A percentile compares a stretch with the other conserved stretches of the same genome.
Conservation (phyloP, 2,888 invertebrate genomes). For the Eupeodes latifasciatus region DNA sequence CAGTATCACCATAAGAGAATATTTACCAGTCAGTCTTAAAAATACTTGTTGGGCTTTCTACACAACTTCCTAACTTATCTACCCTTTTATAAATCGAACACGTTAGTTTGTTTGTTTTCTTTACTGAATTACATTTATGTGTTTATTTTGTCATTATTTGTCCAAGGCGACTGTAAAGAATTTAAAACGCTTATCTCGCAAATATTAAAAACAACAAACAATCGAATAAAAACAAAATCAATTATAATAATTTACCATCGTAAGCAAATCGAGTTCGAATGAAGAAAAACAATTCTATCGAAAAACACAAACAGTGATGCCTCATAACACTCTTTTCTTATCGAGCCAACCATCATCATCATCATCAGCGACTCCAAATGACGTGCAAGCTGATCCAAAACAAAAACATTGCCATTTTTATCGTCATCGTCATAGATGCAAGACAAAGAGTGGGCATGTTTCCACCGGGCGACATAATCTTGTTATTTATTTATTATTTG, state of each 20-base stretch:
- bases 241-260: neutral
- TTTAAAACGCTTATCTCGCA: neutral
- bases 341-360: conserved; percentile 7
- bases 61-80: neutral
- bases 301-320: conserved; percentile 14
- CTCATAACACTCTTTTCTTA: conserved; percentile 14
- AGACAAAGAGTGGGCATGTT: neutral
- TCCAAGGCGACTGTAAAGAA: neutral
- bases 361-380: conserved; percentile 34
- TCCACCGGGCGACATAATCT: conserved; percentile 5
- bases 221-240: neutral
- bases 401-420: conserved; percentile 42
- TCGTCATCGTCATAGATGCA: conserved; percentile 31
- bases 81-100: neutral
- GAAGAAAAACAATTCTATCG: conserved; percentile 56
- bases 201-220: neutral
- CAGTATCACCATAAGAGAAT: too few relatives aligned
- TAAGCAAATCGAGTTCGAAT: neutral
- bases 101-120: neutral
- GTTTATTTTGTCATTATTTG: neutral
- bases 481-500: neutral
- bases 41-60: neutral
- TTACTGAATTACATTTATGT: neutral
- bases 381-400: conserved; percentile 46
- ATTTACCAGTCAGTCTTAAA: neutral